phyloP scores from a whole-genome alignment of 2,888 invertebrate species.

The Tipula helvola region DNA sequence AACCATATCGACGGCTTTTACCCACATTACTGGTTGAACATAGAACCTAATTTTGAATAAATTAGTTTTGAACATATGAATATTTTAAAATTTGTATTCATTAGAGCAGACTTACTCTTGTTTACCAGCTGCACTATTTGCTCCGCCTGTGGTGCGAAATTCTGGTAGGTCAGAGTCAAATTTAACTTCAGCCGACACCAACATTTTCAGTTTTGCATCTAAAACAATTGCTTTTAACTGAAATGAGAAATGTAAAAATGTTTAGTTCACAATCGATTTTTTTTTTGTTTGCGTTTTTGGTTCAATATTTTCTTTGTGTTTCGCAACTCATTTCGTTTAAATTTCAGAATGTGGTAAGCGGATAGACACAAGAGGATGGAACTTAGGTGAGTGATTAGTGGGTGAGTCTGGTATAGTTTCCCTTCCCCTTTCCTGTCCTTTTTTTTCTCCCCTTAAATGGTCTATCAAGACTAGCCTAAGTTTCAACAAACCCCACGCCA shows the following conservation, averaged over 20 bases:
- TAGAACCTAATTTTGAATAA: slow-evolving; percentile 41
- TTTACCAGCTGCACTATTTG: slow-evolving; percentile 37
- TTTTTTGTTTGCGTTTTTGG: too few relatives aligned
- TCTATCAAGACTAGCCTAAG: too few relatives aligned
- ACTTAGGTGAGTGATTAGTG: too few relatives aligned
- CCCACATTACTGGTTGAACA: slow-evolving; percentile 86
- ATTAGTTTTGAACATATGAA: background rate
- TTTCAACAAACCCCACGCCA: too few relatives aligned
- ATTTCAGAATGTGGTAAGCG: too few relatives aligned
- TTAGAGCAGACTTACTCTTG: slow-evolving; percentile 25
- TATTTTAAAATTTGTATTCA: background rate
- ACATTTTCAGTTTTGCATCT: slow-evolving; percentile 54
- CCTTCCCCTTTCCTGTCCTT: too few relatives aligned
- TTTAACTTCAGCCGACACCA: slow-evolving; percentile 70
- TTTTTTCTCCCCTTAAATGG: too few relatives aligned
- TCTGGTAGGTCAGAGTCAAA: slow-evolving; percentile 92
- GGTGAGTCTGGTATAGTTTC: too few relatives aligned
- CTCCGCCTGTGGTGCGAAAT: slow-evolving; percentile 53
- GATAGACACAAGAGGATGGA: too few relatives aligned
- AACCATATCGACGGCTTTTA: slow-evolving; percentile 86
- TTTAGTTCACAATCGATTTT: too few relatives aligned
- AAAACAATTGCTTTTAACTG: slow-evolving; percentile 85
- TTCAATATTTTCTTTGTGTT: too few relatives aligned
- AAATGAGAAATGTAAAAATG: background rate
- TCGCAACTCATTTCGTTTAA: too few relatives aligned